A percentile compares a stretch with the other conserved stretches of the same genome.
phyloP scores from a whole-genome alignment of 1,140 invertebrate species.

The Aphelinus atriplicis region DNA sequence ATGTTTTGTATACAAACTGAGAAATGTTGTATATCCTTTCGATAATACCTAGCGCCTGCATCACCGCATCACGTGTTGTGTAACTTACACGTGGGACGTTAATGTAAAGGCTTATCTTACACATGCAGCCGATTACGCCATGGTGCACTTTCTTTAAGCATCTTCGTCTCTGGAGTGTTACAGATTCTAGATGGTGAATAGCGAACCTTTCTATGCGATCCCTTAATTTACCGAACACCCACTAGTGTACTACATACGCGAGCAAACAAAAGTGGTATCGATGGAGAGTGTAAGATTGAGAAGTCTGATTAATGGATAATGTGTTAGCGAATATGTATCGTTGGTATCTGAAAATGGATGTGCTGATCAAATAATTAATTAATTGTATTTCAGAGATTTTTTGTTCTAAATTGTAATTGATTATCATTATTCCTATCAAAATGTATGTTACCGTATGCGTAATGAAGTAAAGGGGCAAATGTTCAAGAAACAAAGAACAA shows the following conservation, averaged over 20 bases:
- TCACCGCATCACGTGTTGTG: conserved; percentile 41
- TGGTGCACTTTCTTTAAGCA: conserved; percentile 37
- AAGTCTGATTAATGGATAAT: conserved; percentile 14
- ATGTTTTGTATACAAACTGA: too few relatives aligned
- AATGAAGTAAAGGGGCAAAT: too few relatives aligned
- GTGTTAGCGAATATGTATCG: neutral
- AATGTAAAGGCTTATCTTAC: conserved; percentile 43
- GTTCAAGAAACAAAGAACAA: too few relatives aligned
- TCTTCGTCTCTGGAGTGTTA: conserved; percentile 48
- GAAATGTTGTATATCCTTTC: conserved; percentile 23
- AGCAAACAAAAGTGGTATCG: neutral
- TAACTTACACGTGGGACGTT: conserved; percentile 44
- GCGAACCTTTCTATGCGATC: conserved; percentile 36
- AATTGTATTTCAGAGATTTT: neutral
- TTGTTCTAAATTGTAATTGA: too few relatives aligned
- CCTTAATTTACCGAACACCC: neutral
- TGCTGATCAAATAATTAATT: neutral
- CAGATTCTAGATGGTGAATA: conserved; percentile 38
- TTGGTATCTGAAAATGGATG: neutral
- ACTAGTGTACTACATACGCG: conserved; percentile 11
- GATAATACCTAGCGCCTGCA: conserved; percentile 30
- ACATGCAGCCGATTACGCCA: conserved; percentile 50
- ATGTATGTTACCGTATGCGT: too few relatives aligned
- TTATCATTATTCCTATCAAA: too few relatives aligned
- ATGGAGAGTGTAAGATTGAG: conserved; percentile 7